Conservation (phyloP, 2,888 invertebrate genomes). For the Malacosoma neustria region DNA sequence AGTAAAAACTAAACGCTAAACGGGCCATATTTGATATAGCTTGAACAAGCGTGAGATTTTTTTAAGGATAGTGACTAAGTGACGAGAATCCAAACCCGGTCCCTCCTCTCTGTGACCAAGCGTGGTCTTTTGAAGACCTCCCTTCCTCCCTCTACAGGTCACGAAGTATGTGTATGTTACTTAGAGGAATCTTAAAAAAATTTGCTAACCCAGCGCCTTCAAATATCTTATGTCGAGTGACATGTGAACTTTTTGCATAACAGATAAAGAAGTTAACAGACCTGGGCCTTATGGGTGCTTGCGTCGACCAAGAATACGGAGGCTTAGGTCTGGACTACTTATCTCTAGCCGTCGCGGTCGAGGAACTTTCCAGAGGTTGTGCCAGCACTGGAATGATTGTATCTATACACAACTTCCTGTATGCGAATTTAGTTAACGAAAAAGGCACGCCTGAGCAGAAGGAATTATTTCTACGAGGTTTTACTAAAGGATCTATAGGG, state of each 20-base stretch:
- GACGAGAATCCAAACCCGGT: no score
- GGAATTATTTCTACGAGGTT: slow-evolving; percentile 76
- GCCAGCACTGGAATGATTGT: slow-evolving; percentile 85
- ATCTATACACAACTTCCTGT: slow-evolving; percentile 86
- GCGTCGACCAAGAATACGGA: slow-evolving; percentile 77
- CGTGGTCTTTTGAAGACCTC: no score
- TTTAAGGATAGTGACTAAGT: no score
- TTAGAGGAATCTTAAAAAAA: no score
- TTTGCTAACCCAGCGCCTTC: no score
- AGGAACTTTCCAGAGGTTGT: slow-evolving; percentile 86
- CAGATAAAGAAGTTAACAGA: slow-evolving; percentile 81
- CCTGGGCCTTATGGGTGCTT: slow-evolving; percentile 81
- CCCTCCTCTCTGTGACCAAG: no score
- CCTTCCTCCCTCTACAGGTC: no score
- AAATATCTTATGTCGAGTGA: no score
- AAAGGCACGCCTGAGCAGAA: slow-evolving; percentile 80
- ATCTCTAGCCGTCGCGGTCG: slow-evolving; percentile 82
- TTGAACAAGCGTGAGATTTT: no score
- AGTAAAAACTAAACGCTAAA: no score
- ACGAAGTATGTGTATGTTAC: no score
- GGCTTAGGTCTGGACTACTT: slow-evolving; percentile 82
- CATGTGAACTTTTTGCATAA: slow-evolving; percentile 6
- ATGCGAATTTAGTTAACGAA: slow-evolving; percentile 79
- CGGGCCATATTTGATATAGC: no score
- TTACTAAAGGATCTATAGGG: slow-evolving; percentile 78